These are phyloP conservation scores for Ditylenchus dipsaci DNA, from an alignment of 1,140 invertebrate species.

Conservation along the genomic window DNA sequence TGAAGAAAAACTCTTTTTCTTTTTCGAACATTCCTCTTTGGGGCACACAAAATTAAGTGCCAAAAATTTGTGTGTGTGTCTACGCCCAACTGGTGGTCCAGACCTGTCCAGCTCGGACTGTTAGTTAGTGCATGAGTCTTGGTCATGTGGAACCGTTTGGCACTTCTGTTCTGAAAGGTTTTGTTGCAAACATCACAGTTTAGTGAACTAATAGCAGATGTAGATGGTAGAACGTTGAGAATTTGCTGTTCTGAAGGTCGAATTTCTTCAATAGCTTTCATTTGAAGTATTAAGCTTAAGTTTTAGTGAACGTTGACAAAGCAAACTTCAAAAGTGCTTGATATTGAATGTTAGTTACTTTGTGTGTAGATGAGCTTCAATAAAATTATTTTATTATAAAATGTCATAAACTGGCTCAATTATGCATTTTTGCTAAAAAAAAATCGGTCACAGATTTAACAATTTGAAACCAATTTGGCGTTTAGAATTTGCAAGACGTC, in stretches of 20 bases:
- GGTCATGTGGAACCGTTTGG: constrained; percentile 16
- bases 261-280: background rate
- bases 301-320: too few relatives aligned
- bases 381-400: background rate
- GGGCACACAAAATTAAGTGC: constrained; percentile 16
- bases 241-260: constrained; percentile 8
- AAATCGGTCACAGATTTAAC: too few relatives aligned
- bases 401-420: background rate
- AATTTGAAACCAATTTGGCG: too few relatives aligned
- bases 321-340: too few relatives aligned
- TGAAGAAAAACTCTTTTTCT: background rate
- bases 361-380: background rate
- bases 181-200: constrained; percentile 8
- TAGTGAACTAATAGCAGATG: background rate
- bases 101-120: background rate
- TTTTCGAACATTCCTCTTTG: constrained; percentile 1
- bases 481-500: too few relatives aligned
- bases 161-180: constrained; percentile 12
- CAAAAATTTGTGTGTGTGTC: background rate
- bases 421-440: background rate
- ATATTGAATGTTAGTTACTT: too few relatives aligned
- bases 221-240: constrained; percentile 11
- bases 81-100: background rate
- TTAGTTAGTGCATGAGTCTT: constrained; percentile 14
- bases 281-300: too few relatives aligned